Evolutionary conservation across 2,888 invertebrate genomes (phyloP).

Genomic region (Petrolisthes cinctipes): DNA sequence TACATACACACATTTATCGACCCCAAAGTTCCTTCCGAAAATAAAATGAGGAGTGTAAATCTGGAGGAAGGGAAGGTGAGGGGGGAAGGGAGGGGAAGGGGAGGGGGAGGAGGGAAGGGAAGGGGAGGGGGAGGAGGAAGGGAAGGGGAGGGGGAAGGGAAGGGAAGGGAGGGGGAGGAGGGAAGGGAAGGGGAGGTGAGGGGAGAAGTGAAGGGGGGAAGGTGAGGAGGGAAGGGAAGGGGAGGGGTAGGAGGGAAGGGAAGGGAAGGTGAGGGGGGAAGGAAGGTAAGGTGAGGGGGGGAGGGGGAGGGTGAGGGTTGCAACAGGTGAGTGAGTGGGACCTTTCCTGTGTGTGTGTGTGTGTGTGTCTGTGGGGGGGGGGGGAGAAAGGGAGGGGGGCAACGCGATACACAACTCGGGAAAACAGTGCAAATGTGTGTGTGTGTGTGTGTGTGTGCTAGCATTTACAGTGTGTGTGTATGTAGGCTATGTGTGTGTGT

Average conservation of each 20-base stretch:
- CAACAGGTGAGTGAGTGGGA: background rate
- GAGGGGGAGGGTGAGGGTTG: background rate
- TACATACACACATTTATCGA: too few relatives aligned
- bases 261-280: background rate
- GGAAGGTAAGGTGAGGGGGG: background rate
- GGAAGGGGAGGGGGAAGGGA: background rate
- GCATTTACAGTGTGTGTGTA: background rate
- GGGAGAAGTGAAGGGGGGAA: background rate
- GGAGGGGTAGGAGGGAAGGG: background rate
- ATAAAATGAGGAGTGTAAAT: too few relatives aligned
- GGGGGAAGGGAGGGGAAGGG: background rate
- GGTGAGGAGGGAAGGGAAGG: background rate
- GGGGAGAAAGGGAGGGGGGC: background rate
- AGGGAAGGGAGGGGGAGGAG: background rate
- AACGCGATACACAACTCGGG: background rate
- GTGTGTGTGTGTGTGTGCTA: background rate
- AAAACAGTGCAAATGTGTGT: background rate
- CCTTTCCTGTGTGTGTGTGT: background rate
- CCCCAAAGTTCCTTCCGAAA: too few relatives aligned
- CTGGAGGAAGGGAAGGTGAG: background rate
- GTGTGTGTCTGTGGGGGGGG: background rate
- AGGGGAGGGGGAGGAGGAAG: background rate
- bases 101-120: background rate
- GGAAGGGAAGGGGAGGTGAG: background rate
- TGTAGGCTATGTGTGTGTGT: conserved; percentile 21